These are phyloP conservation scores for Jacana jacana DNA, from an alignment of 2,113 vertebrate species.

Conservation along the genomic window DNA sequence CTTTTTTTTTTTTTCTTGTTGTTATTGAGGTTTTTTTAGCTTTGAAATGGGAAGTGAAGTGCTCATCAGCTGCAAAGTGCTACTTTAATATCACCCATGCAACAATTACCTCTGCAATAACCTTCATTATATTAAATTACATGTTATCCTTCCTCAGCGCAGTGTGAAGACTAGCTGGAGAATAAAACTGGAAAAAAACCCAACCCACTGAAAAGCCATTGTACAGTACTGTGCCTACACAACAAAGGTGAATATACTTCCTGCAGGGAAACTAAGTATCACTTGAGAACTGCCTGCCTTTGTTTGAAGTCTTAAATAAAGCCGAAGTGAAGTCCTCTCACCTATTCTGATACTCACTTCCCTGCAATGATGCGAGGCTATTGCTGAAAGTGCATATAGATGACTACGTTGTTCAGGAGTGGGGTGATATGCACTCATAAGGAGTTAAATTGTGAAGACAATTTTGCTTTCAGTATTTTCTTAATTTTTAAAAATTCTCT, in stretches of 20 bases:
- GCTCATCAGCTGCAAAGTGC: slow-evolving; percentile 28
- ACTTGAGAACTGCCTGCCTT: not conserved
- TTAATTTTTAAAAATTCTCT: not conserved
- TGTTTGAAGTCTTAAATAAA: not conserved
- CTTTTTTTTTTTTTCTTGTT: not conserved
- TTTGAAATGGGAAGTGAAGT: slow-evolving; percentile 23
- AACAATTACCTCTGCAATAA: slow-evolving; percentile 41
- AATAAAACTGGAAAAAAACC: not conserved
- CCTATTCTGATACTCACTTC: not conserved
- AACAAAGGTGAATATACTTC: not conserved
- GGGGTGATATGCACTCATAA: not conserved
- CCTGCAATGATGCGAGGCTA: not conserved
- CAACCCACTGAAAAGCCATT: not conserved
- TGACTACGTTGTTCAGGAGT: not conserved
- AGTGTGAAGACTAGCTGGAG: not conserved
- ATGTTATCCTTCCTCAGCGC: slow-evolving; percentile 21
- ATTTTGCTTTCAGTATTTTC: not conserved
- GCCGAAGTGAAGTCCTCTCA: not conserved
- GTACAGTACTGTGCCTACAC: not conserved
- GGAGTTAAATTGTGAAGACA: not conserved
- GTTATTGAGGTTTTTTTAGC: not conserved
- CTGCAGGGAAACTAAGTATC: not conserved
- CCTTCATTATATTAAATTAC: slow-evolving; percentile 43
- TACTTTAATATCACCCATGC: slow-evolving; percentile 31
- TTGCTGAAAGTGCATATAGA: not conserved